phyloP scores from a whole-genome alignment of 1,140 invertebrate genomes.

The Carcinoscorpius rotundicauda region DNA sequence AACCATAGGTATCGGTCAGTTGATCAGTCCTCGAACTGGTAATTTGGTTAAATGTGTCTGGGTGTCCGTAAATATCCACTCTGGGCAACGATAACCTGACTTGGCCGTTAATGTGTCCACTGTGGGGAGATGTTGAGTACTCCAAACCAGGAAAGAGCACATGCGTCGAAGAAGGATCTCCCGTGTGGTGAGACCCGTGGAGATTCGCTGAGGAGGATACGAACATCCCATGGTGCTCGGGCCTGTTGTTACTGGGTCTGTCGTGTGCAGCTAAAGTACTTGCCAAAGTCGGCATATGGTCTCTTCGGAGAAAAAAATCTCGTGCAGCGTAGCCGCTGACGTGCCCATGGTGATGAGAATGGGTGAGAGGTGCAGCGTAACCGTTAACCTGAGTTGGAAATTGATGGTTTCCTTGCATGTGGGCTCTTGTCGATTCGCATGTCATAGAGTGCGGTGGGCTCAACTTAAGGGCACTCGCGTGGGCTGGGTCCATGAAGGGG shows the following conservation, averaged over 20 bases:
- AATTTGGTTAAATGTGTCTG: conserved; percentile 32
- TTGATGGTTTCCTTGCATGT: conserved; percentile 29
- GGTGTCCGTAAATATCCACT: conserved; percentile 36
- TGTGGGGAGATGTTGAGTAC: conserved; percentile 25
- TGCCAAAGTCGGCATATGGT: conserved; percentile 32
- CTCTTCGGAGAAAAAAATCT: conserved; percentile 58
- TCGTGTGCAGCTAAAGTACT: conserved; percentile 27
- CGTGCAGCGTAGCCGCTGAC: conserved; percentile 52
- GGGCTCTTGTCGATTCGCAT: conserved; percentile 21
- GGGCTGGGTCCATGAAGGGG: conserved; percentile 58
- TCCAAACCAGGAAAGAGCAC: conserved; percentile 40
- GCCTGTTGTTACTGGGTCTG: conserved; percentile 24
- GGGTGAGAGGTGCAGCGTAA: conserved; percentile 35
- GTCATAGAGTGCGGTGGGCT: conserved; percentile 45
- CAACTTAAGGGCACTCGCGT: conserved; percentile 58
- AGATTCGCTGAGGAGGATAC: conserved; percentile 27
- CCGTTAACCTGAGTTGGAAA: conserved; percentile 38
- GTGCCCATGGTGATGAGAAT: conserved; percentile 47
- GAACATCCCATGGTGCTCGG: conserved; percentile 30
- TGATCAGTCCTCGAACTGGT: conserved; percentile 23
- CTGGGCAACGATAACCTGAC: conserved; percentile 35
- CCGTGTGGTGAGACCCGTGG: conserved; percentile 41
- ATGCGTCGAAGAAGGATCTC: conserved; percentile 29
- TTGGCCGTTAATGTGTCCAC: conserved; percentile 42
- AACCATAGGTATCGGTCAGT: conserved; percentile 18